Conservation (phyloP, 2,113 vertebrate genomes). For the Camelus bactrianus region DNA sequence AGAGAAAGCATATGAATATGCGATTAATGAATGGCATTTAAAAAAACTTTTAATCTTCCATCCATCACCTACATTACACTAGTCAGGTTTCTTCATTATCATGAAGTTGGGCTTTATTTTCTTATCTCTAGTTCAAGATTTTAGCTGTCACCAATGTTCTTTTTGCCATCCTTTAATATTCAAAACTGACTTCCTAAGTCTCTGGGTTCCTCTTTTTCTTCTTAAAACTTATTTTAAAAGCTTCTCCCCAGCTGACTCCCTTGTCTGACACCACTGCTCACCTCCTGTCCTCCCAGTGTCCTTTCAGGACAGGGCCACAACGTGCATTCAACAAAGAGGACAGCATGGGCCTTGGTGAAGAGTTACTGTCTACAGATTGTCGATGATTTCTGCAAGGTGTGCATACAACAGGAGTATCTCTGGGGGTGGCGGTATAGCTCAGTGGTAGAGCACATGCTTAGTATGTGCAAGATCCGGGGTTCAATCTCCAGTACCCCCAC, state of each 20-base stretch:
- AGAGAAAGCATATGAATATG: neutral
- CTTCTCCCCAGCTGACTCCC: neutral
- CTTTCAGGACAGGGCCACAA: neutral
- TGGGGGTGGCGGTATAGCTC: too few relatives aligned
- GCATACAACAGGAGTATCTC: neutral
- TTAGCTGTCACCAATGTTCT: neutral
- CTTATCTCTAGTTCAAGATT: neutral
- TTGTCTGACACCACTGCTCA: neutral
- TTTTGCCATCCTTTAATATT: neutral
- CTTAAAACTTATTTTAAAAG: constrained; percentile 18
- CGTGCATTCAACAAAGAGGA: neutral
- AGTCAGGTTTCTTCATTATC: neutral
- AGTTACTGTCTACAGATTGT: neutral
- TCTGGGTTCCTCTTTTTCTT: neutral
- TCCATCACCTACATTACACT: neutral
- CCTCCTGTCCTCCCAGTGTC: neutral
- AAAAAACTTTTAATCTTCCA: neutral
- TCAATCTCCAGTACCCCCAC: too few relatives aligned
- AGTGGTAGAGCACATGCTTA: too few relatives aligned
- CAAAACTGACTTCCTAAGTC: neutral
- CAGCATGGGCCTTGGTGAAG: neutral
- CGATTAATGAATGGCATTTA: neutral
- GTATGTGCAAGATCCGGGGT: too few relatives aligned
- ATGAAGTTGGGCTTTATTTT: neutral
- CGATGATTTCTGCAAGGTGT: neutral